Evolutionary conservation across 2,888 invertebrate genomes (phyloP).

Genomic region (Polydrusus tereticollis): DNA sequence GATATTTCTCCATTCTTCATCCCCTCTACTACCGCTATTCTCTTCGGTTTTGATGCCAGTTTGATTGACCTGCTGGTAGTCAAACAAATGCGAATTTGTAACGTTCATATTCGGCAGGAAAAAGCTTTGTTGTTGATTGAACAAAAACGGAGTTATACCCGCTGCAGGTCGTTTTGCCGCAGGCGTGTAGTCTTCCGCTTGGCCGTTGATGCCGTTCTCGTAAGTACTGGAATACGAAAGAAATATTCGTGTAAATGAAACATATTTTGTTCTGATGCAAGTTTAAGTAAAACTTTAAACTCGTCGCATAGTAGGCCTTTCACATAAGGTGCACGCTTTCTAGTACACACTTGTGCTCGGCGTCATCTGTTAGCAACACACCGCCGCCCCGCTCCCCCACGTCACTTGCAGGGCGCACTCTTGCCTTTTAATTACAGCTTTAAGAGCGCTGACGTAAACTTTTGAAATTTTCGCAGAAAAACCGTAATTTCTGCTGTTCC

Average conservation of each 20-base stretch:
- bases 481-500: slow-evolving; percentile 64
- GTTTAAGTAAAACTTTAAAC: neutral
- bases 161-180: slow-evolving; percentile 35
- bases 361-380: slow-evolving; percentile 64
- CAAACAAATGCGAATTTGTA: slow-evolving; percentile 68
- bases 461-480: slow-evolving; percentile 65
- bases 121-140: slow-evolving; percentile 60
- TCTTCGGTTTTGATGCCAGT: slow-evolving; percentile 41
- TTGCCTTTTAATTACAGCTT: slow-evolving; percentile 64
- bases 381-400: slow-evolving; percentile 58
- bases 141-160: slow-evolving; percentile 59
- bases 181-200: slow-evolving; percentile 55
- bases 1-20: slow-evolving; percentile 96
- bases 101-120: slow-evolving; percentile 60
- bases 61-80: slow-evolving; percentile 63
- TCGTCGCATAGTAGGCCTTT: slow-evolving; percentile 11
- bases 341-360: slow-evolving; percentile 55
- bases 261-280: neutral
- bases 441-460: slow-evolving; percentile 63
- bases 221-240: slow-evolving; percentile 68
- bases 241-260: neutral
- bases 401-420: slow-evolving; percentile 58
- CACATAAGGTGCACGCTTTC: slow-evolving; percentile 48
- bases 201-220: slow-evolving; percentile 66
- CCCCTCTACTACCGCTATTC: slow-evolving; percentile 70